Percentiles rank a stretch among this genome's conserved stretches.
Evolutionary conservation across 2,888 invertebrate species (phyloP).

Genomic region (Pterostichus niger): DNA sequence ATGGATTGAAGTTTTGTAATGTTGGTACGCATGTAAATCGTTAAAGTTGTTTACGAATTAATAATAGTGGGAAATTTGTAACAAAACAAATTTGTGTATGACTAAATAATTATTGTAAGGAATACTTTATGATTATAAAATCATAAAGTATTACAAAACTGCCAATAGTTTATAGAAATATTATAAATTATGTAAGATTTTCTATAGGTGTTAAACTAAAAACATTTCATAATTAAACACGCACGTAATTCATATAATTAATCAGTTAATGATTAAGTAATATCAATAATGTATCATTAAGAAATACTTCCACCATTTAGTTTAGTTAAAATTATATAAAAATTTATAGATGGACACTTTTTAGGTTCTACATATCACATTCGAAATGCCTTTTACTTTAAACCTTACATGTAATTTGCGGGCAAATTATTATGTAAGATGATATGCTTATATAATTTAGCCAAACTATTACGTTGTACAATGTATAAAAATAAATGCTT

Average conservation of each 20-base stretch:
- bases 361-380: constrained; percentile 33
- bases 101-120: constrained; percentile 52
- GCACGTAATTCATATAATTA: constrained; percentile 51
- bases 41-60: constrained; percentile 52
- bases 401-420: constrained; percentile 64
- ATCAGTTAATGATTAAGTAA: constrained; percentile 40
- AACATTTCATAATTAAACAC: constrained; percentile 32
- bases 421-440: constrained; percentile 64
- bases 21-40: constrained; percentile 52
- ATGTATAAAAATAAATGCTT: constrained; percentile 54
- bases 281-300: constrained; percentile 44
- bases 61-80: constrained; percentile 28
- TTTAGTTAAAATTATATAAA: constrained; percentile 54
- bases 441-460: constrained; percentile 38
- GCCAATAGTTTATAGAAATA: constrained; percentile 68
- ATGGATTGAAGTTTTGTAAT: constrained; percentile 48
- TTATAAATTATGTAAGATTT: constrained; percentile 67
- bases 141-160: constrained; percentile 63
- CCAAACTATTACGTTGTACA: constrained; percentile 39
- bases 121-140: constrained; percentile 41
- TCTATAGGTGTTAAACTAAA: constrained; percentile 52
- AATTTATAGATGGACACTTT: constrained; percentile 35
- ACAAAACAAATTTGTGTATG: constrained; percentile 45
- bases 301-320: constrained; percentile 57
- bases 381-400: constrained; percentile 1